Evolutionary conservation across 1,140 invertebrate genomes (phyloP).

Genomic region (Gryllus bimaculatus): DNA sequence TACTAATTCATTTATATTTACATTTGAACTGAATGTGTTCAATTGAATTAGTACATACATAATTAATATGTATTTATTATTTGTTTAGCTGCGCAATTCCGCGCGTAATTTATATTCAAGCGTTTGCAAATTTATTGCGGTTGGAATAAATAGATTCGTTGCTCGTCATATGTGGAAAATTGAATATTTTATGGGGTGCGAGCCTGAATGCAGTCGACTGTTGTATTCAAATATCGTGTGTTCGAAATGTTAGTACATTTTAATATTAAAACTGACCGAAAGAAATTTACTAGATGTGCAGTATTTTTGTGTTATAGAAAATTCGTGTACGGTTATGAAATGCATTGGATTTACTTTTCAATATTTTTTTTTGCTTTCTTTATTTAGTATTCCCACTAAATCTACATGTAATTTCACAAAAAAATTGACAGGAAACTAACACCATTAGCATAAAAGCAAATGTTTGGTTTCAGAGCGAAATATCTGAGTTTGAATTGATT

Average conservation of each 20-base stretch:
- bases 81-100: not conserved
- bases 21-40: not conserved
- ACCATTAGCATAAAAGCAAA: too few relatives aligned
- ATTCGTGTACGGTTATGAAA: not conserved
- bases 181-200: not conserved
- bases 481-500: too few relatives aligned
- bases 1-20: not conserved
- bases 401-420: too few relatives aligned
- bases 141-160: not conserved
- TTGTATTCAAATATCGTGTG: too few relatives aligned
- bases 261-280: not conserved
- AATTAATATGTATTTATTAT: not conserved
- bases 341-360: not conserved
- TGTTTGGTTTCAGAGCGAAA: too few relatives aligned
- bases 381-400: too few relatives aligned
- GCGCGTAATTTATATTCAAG: not conserved
- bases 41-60: constrained; percentile 2
- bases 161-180: not conserved
- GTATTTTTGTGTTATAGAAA: too few relatives aligned
- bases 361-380: too few relatives aligned
- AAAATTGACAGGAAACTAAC: too few relatives aligned
- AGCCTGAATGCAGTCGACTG: too few relatives aligned
- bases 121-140: not conserved
- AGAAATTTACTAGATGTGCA: too few relatives aligned
- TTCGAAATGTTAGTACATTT: too few relatives aligned